These are phyloP conservation scores for Cryptophagus acutangulus DNA, from an alignment of 2,888 invertebrate genomes.

Conservation along the genomic window DNA sequence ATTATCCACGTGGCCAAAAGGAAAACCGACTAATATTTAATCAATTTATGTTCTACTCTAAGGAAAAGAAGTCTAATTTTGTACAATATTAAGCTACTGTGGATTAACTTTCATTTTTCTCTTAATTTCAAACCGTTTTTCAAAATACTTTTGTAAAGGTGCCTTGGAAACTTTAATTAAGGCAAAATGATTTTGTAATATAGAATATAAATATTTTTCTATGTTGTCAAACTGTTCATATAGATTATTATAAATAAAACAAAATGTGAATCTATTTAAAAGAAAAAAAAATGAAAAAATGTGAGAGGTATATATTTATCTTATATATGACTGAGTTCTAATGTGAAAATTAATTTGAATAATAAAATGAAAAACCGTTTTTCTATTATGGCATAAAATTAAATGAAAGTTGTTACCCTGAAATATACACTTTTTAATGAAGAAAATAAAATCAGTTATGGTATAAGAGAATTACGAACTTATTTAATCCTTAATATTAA, in stretches of 20 bases:
- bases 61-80: slow-evolving; percentile 8
- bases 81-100: slow-evolving; percentile 26
- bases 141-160: slow-evolving; percentile 51
- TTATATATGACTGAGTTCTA: slow-evolving; percentile 41
- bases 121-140: too few species aligned
- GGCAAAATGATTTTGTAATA: slow-evolving; percentile 67
- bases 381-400: slow-evolving; percentile 23
- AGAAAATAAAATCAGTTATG: slow-evolving; percentile 36
- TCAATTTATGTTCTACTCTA: slow-evolving; percentile 22
- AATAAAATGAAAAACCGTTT: too few species aligned
- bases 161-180: slow-evolving; percentile 57
- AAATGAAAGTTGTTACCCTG: slow-evolving; percentile 38
- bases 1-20: slow-evolving; percentile 48
- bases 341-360: slow-evolving; percentile 35
- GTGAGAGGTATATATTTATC: slow-evolving; percentile 45
- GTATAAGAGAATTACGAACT: slow-evolving; percentile 13
- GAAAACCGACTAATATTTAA: slow-evolving; percentile 29
- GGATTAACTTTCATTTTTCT: slow-evolving; percentile 37
- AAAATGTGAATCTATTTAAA: slow-evolving; percentile 41
- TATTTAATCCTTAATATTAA: background rate
- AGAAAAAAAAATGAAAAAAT: too few species aligned
- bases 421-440: slow-evolving; percentile 40
- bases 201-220: slow-evolving; percentile 65
- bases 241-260: slow-evolving; percentile 35
- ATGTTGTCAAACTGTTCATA: slow-evolving; percentile 56